Conservation (phyloP, 2,797 vertebrate genomes). For the Crenuchus spilurus region DNA sequence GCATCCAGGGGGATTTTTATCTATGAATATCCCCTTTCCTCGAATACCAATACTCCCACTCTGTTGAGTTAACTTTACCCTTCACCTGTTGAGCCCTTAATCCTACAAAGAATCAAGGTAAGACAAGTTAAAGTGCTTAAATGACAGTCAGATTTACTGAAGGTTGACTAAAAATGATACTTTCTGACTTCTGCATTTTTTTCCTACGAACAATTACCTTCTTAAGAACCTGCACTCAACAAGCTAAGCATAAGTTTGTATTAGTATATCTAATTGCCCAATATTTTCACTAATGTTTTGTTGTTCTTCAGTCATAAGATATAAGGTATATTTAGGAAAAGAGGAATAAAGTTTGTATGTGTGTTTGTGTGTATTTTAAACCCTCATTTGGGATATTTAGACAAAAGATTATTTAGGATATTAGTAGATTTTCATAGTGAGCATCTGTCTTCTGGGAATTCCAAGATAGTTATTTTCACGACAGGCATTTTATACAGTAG, state of each 20-base stretch:
- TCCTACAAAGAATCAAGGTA: constrained; percentile 5
- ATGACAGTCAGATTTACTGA: neutral
- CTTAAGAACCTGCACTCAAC: neutral
- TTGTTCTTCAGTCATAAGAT: too few relatives aligned
- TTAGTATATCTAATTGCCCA: too few relatives aligned
- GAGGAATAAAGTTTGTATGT: too few relatives aligned
- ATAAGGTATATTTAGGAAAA: too few relatives aligned
- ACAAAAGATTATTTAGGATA: too few relatives aligned
- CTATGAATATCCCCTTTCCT: constrained; percentile 6
- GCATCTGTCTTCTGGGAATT: too few relatives aligned
- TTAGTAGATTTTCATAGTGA: too few relatives aligned
- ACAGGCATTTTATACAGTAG: too few relatives aligned
- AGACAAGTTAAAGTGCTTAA: neutral
- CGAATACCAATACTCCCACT: constrained; percentile 8
- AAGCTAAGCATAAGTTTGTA: neutral
- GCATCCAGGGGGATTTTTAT: constrained; percentile 25
- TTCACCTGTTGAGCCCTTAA: neutral
- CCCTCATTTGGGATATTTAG: too few relatives aligned
- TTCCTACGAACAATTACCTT: neutral
- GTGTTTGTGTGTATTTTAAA: too few relatives aligned
- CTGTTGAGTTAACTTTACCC: constrained; percentile 24
- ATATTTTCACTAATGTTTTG: too few relatives aligned
- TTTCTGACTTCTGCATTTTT: neutral
- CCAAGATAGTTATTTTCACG: too few relatives aligned
- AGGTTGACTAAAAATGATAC: neutral